Evolutionary conservation across 2,888 invertebrate genomes (phyloP).

Genomic region (Andrena dorsata): DNA sequence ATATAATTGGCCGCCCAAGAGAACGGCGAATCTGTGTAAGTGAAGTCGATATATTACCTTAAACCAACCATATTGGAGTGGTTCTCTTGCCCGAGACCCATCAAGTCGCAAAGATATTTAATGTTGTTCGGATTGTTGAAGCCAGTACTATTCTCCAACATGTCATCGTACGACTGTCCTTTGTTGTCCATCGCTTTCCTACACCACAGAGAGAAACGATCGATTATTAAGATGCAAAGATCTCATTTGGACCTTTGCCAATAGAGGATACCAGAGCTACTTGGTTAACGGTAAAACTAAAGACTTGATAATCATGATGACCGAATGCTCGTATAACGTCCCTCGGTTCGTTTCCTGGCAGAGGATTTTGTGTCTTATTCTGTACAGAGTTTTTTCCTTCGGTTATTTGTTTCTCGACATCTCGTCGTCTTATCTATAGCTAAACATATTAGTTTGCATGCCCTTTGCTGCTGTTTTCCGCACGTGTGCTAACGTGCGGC

Average conservation of each 20-base stretch:
- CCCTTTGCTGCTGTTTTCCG: conserved; percentile 51
- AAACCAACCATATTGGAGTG: conserved; percentile 90
- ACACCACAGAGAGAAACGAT: conserved; percentile 81
- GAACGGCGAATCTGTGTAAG: not conserved
- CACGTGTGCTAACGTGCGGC: conserved; percentile 34
- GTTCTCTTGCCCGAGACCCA: conserved; percentile 90
- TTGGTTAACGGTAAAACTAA: conserved; percentile 80
- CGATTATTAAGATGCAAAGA: conserved; percentile 66
- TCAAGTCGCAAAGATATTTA: conserved; percentile 91
- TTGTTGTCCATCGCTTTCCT: conserved; percentile 93
- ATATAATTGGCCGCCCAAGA: conserved; percentile 3
- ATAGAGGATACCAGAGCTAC: conserved; percentile 79
- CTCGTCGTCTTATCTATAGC: conserved; percentile 57
- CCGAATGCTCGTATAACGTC: conserved; percentile 57
- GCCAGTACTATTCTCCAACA: conserved; percentile 93
- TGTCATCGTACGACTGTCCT: conserved; percentile 92
- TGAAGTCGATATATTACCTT: conserved; percentile 86
- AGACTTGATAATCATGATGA: conserved; percentile 74
- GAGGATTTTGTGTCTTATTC: conserved; percentile 30
- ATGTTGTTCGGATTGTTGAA: conserved; percentile 96
- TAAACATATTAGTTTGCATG: conserved; percentile 34
- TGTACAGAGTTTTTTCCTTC: conserved; percentile 39
- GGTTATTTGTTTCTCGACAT: conserved; percentile 37
- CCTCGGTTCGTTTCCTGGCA: conserved; percentile 38
- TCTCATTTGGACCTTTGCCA: conserved; percentile 67